Conservation (phyloP, 2,888 invertebrate genomes). For the Myopa tessellatipennis region DNA sequence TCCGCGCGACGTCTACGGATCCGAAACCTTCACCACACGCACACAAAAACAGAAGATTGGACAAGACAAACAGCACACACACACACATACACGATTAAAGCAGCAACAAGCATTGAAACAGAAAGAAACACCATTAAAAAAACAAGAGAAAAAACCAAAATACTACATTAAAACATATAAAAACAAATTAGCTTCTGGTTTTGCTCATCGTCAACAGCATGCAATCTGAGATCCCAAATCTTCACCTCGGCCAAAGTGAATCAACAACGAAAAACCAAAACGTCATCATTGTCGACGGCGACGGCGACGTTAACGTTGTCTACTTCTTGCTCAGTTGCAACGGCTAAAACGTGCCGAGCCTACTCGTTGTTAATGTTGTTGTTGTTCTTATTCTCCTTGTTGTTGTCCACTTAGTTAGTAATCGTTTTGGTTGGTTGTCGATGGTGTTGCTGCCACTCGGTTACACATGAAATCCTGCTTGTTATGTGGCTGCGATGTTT, state of each 20-base stretch:
- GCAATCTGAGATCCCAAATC: constrained; percentile 28
- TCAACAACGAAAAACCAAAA: neutral
- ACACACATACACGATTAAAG: constrained; percentile 10
- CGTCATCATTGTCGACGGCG: neutral
- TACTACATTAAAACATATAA: constrained; percentile 49
- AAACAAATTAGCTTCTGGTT: constrained; percentile 66
- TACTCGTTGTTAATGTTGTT: neutral
- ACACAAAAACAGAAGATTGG: constrained; percentile 5
- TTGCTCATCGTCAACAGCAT: constrained; percentile 44
- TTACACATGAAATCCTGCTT: too few species aligned
- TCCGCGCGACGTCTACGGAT: neutral
- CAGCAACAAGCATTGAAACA: neutral
- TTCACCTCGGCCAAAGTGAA: constrained; percentile 17
- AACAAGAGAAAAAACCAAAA: constrained; percentile 1
- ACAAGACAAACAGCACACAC: neutral
- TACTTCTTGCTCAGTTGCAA: constrained; percentile 5
- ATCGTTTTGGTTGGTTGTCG: neutral
- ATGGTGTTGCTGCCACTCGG: neutral
- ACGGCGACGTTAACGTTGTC: neutral
- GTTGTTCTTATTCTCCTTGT: neutral
- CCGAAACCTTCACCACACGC: neutral
- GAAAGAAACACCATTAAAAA: neutral
- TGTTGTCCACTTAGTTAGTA: neutral
- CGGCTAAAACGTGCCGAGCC: neutral
- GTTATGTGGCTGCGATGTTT: too few species aligned